Conservation (phyloP, 2,797 vertebrate species). For the Lagorchestes hirsutus region DNA sequence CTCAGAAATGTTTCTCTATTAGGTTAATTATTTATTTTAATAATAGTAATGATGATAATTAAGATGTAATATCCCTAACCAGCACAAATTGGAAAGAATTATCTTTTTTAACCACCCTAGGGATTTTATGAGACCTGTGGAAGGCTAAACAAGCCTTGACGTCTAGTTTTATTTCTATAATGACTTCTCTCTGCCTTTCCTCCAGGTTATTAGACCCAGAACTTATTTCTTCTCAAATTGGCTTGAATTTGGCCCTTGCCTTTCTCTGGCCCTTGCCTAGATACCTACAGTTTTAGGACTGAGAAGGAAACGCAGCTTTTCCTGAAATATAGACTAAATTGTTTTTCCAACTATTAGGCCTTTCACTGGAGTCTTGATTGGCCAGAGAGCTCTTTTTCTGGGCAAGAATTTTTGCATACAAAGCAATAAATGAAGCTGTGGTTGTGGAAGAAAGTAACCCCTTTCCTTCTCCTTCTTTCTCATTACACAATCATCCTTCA, state of each 20-base stretch:
- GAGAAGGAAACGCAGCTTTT: conserved; percentile 67
- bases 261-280: not conserved
- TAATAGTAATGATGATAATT: not conserved
- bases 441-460: conserved; percentile 50
- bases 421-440: conserved; percentile 67
- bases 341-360: conserved; percentile 55
- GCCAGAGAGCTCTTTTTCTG: conserved; percentile 55
- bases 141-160: not conserved
- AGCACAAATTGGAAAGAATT: not conserved
- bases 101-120: not conserved
- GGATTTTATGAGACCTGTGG: not conserved
- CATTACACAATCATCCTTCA: conserved; percentile 61
- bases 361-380: conserved; percentile 56
- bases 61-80: not conserved
- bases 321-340: conserved; percentile 53
- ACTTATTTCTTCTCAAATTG: not conserved
- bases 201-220: not conserved
- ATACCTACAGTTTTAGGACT: conserved; percentile 28
- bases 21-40: not conserved
- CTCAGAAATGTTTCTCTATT: not conserved
- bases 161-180: conserved; percentile 41
- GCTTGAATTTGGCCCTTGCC: conserved; percentile 5
- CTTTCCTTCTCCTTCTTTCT: conserved; percentile 62
- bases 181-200: not conserved
- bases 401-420: conserved; percentile 65